Evolutionary conservation across 1,140 invertebrate species (phyloP), one percentile per base, ranked within the genome.

Genomic region (Saccostrea cuccullata): DNA sequence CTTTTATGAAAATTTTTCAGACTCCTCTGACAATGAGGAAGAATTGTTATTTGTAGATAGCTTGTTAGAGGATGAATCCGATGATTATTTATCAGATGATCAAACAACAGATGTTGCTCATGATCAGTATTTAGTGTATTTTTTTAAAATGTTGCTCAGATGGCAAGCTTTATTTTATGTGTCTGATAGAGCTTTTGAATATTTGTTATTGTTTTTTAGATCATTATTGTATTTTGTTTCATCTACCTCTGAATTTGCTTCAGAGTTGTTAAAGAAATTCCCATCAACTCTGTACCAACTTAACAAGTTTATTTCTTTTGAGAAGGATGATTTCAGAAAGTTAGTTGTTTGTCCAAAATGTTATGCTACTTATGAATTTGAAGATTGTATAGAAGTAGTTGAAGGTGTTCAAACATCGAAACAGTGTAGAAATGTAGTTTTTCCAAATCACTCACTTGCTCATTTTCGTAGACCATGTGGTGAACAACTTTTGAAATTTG

Each of bases 211-310:
- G 12, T 26, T 73, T 73, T 73, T 36, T 73, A 73, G 67, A 73
- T 73, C 67, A 26, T 12, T 73, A n/a, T 73, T 73, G 67, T 73
- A 73, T 26, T 26, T 73, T 26, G n/a, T 36, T 13, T 73, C 67
- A 9, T 23, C 67, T 73, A 73, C 67, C 67, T 73, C 67, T 26
- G 23, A 23, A 73, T 73, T 73, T 26, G 67, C 67, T 73, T 26
- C 67, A 73, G 67, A 73, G 67, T 73, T 73, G 67, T 73, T n/a
- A n/a, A 73, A 30, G 26, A 73, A 73, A 73, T 73, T 73, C 26
- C 67, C 67, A 26, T 73, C 67, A 73, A 73, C n/a, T 73, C n/a
- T 73, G n/a, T 73, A 73, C 26, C 67, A 73, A 30, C 67, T 73
- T 30, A 73, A 73, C 67, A 73, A 73, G 26, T 73, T 73, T 73